Conservation (phyloP, 2,113 vertebrate genomes). For the Platysteira castanea region DNA sequence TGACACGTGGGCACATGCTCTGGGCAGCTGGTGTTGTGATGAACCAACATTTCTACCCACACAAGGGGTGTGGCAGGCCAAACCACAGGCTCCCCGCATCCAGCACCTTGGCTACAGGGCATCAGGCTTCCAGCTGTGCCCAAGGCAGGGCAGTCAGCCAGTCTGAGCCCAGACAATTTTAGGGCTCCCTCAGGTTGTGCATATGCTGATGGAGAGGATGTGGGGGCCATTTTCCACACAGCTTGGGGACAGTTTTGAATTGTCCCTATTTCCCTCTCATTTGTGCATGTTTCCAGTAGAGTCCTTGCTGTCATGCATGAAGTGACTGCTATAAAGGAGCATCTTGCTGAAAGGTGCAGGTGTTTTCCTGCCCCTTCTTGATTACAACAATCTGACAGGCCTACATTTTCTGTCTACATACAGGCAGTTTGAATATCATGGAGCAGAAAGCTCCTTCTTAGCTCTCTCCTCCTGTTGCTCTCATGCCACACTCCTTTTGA, state of each 20-base stretch:
- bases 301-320: neutral
- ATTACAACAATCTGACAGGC: neutral
- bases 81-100: neutral
- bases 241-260: neutral
- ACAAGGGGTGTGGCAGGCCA: neutral
- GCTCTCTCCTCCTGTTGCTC: neutral
- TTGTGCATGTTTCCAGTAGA: neutral
- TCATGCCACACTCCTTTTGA: neutral
- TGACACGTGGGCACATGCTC: neutral
- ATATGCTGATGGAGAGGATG: fast-evolving
- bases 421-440: neutral
- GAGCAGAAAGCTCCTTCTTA: neutral
- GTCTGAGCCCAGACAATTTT: neutral
- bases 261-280: neutral
- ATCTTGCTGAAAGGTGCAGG: neutral
- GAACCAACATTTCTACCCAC: neutral
- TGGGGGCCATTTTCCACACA: fast-evolving
- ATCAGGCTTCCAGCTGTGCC: neutral
- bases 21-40: neutral
- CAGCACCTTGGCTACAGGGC: neutral
- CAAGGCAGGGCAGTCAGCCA: neutral
- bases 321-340: neutral
- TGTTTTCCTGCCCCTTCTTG: neutral
- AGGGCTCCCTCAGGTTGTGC: neutral
- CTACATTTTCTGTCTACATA: neutral